Base-by-base conservation (phyloP, 1,140 invertebrate genomes). In the Zaprionus ornatus region DNA sequence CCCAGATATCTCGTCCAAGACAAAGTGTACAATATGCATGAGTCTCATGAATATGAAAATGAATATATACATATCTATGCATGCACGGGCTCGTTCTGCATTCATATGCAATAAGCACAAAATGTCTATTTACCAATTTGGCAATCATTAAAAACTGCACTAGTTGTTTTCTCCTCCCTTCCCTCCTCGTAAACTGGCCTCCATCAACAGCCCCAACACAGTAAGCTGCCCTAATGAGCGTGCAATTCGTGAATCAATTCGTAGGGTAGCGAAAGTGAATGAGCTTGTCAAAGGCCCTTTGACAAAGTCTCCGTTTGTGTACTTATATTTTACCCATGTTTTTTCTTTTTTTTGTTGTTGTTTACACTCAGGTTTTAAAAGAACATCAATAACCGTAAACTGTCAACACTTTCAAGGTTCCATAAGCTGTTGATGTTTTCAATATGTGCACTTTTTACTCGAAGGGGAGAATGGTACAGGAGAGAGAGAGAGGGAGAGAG, bases 1-100 rank as follows among this genome's bases (percentile, higher is more conserved):
- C 19, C 17, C 19, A 23, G 15, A 71, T 66, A 37, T 48, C 62
- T 37, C 25, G 37, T 25, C n/a, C 23, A 32, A 60, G 42, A 54
- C 63, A 60, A 4, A 32, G 32, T 57, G 54, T 37, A 27, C 37
- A 37, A 50, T 57, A 57, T 65, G 55, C 55, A 42, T 56, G 55
- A 59, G 66, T 37, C 9, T 74, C 71, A 68, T 74, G 71, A 74
- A 74, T 74, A 68, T 68, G 56, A 74, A 74, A 68, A 61, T 62
- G 27, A 56, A 69, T 62, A 72, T 35, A 40, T 21, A 29, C 9
- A 29, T 29, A 25, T 42, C 40, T 42, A 45, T 45, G 40, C 40
- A 45, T 67, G n/a, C n/a, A 9, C 9, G 40, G 40, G 2, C 19
- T 1, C 3, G 1, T 13, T 40, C 42, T 45, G 64, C 57, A 68